Base-by-base conservation (phyloP, 2,888 invertebrate genomes). In the Macaria liturata region DNA sequence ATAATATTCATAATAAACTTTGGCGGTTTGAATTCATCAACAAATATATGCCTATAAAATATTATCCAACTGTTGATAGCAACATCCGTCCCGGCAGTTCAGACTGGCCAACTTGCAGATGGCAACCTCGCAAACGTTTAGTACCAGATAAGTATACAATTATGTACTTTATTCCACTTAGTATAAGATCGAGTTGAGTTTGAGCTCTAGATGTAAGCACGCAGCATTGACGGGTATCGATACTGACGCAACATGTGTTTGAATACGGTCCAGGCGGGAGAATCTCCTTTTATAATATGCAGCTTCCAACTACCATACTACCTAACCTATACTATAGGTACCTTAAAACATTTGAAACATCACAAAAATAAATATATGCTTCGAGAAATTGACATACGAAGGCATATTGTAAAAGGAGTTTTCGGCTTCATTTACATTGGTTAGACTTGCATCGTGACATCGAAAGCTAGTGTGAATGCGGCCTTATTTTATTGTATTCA, bases 391-490 rank as follows among this genome's bases (percentile, higher is more conserved):
- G 5, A 51, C n/a, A 45, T 45, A 70, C 70, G 6, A 49, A 58
- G 64, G 80, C 85, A 78, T 85, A 84, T 88, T 86, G 67, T 87
- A 84, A 84, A 84, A 81, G 87, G 84, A 83, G 83, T 66, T 75
- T 70, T 75, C 68, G 83, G 88, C 84, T 78, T 76, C 84, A 82
- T 88, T 88, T 83, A 74, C 87, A 84, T 86, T 83, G 83, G 86
- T 83, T 73, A 78, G 80, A 78, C 76, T 84, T 80, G 82, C 81
- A 76, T 78, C 71, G 74, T 70, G 79, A 86, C 86, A 85, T 86
- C 85, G 85, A 85, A 84, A 80, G 82, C 86, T 86, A 82, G 85
- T 86, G 88, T 86, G 86, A 83, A 86, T 83, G 87, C 84, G 81
- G 86, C 87, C 84, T 86, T 87, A 81, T 81, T 78, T 73, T 77